Conservation (phyloP, 2,888 invertebrate species). For the Chloroclysta siterata region DNA sequence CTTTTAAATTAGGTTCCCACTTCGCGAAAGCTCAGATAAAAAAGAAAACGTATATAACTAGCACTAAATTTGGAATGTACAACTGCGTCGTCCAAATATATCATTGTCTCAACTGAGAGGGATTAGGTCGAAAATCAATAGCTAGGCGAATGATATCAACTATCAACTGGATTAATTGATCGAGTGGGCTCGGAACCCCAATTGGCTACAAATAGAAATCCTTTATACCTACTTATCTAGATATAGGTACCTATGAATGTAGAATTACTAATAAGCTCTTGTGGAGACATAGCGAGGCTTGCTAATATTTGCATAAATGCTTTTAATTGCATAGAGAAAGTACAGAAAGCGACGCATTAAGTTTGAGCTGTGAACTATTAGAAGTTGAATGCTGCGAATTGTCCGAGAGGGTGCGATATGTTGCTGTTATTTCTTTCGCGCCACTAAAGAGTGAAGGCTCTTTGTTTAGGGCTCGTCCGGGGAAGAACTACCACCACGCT, state of each 20-base stretch:
- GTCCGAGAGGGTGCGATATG: too few relatives aligned
- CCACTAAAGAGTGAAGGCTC: too few relatives aligned
- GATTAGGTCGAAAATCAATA: constrained; percentile 43
- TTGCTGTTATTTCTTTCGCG: too few relatives aligned
- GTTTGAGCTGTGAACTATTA: too few relatives aligned
- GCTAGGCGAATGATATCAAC: constrained; percentile 39
- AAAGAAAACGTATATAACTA: not conserved
- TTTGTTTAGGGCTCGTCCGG: too few relatives aligned
- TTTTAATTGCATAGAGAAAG: too few relatives aligned
- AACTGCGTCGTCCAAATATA: constrained; percentile 18
- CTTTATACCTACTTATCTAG: not conserved
- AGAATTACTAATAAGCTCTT: not conserved
- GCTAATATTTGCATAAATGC: not conserved
- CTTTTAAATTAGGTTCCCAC: too few relatives aligned
- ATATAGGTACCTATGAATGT: not conserved
- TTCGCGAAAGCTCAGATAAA: not conserved
- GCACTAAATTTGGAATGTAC: constrained; percentile 15
- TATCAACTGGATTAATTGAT: constrained; percentile 43
- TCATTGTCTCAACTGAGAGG: constrained; percentile 31
- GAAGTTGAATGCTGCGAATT: too few relatives aligned
- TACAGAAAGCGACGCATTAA: too few relatives aligned
- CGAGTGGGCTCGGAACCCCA: constrained; percentile 38
- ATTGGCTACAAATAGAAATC: constrained; percentile 33
- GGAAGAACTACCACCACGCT: too few relatives aligned
- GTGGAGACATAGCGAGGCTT: not conserved